Percentiles rank a stretch among this genome's conserved stretches.
These are phyloP conservation scores for Aporrectodea caliginosa DNA, from an alignment of 1,140 invertebrate species.

Conservation along the genomic window DNA sequence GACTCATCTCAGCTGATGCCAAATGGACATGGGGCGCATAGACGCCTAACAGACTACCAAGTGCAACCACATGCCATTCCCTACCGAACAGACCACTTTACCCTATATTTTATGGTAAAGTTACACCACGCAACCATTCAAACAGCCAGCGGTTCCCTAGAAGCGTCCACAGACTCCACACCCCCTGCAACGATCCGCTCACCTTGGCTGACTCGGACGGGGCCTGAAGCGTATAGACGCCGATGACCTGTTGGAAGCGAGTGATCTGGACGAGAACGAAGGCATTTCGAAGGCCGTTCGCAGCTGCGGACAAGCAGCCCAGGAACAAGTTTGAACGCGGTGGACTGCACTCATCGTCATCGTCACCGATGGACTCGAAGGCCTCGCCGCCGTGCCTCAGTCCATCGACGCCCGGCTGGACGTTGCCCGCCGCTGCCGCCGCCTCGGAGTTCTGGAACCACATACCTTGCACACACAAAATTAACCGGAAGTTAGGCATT, in stretches of 20 bases:
- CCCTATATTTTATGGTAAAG: no score
- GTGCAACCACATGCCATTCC: no score
- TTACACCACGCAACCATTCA: no score
- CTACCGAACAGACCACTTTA: no score
- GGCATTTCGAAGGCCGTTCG: slow-evolving; percentile 60
- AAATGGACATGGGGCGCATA: no score
- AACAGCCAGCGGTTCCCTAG: no score
- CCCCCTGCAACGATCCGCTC: no score
- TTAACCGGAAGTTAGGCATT: no score
- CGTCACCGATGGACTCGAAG: background rate
- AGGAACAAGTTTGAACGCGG: slow-evolving; percentile 17
- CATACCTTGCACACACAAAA: no score
- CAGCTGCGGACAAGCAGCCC: slow-evolving; percentile 41
- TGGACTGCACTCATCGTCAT: slow-evolving; percentile 8
- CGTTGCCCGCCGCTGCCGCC: background rate
- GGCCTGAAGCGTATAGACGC: slow-evolving; percentile 62
- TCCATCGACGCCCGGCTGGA: background rate
- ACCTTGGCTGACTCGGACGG: slow-evolving; percentile 60
- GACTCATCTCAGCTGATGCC: no score
- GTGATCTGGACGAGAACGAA: slow-evolving; percentile 63
- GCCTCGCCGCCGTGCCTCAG: background rate
- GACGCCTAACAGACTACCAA: no score
- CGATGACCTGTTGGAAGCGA: slow-evolving; percentile 62
- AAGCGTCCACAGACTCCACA: no score
- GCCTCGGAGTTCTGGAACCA: background rate